Base-by-base conservation (phyloP, 2,797 vertebrate genomes). In the Tadarida brasiliensis region DNA sequence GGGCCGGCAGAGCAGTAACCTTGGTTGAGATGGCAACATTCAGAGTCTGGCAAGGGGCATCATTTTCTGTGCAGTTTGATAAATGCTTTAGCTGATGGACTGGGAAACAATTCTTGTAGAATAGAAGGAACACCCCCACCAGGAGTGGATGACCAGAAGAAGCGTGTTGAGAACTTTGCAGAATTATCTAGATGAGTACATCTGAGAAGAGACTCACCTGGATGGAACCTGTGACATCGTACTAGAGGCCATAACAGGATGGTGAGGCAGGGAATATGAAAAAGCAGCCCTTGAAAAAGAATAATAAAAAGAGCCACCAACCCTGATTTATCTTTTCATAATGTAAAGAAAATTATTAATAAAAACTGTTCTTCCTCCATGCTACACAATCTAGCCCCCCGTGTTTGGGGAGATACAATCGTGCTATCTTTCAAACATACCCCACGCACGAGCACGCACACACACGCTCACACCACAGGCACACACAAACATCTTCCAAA, bases 401-500 rank as follows among this genome's bases (percentile, higher is more conserved):
- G 22, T 67, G 91, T 67, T 87, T 73, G 90, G 14, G 44, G 24
- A 93, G 78, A 49, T 54, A 68, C 20, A 88, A 8, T 77, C 76
- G 20, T 61, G 7, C 73, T 97, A 33, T 92, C 59, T 51, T 90
- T 78, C 33, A 81, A 81, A 80, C 19, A 61, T 39, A 87, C 19
- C 28, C 49, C 15, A 3, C 68, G 51, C n/a, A 1, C 20, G 19
- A 67, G 33, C 30, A 65, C 14, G 17, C 51, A 59, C 35, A 39
- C 17, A 39, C 49, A n/a, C 17, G 80, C 67, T 94, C 93, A 93
- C 82, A 78, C 7, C 81, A 68, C 70, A 56, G 0, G 39, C 24
- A 39, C 22, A 77, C 47, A 70, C 17, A 81, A 47, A 90, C 82
- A 83, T 89, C 96, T 98, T 98, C 98, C 94, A 97, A 98, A 98